A percentile compares a stretch with the other conserved stretches of the same genome.
These are phyloP conservation scores for Drosophila pseudotakahashii DNA, from an alignment of 2,888 invertebrate genomes.

Conservation along the genomic window DNA sequence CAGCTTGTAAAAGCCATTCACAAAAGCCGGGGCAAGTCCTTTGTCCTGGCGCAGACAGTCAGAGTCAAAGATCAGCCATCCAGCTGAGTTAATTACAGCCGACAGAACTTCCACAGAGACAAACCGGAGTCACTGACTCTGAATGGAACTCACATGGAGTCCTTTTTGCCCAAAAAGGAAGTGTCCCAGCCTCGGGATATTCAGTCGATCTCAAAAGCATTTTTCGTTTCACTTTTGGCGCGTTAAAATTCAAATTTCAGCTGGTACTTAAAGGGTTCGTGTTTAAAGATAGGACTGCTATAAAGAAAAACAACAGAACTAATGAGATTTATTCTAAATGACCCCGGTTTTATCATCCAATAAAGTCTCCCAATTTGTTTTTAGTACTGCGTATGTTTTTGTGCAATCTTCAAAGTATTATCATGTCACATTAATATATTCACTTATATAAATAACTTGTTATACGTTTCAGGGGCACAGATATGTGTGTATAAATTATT, in stretches of 20 bases:
- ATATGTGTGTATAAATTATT: not conserved
- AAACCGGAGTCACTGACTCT: slow-evolving; percentile 46
- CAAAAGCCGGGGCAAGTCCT: slow-evolving; percentile 58
- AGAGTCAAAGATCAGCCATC: slow-evolving; percentile 78
- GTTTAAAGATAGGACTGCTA: not conserved
- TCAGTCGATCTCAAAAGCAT: slow-evolving; percentile 29
- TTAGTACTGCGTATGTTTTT: too few relatives aligned
- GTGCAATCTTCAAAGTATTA: too few relatives aligned
- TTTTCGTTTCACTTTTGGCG: slow-evolving; percentile 33
- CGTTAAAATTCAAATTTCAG: slow-evolving; percentile 35
- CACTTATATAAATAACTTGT: too few relatives aligned
- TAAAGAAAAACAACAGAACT: not conserved
- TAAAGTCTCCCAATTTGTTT: too few relatives aligned
- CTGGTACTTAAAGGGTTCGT: not conserved
- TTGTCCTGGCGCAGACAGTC: slow-evolving; percentile 76
- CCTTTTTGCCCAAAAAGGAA: slow-evolving; percentile 31
- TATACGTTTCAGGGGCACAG: too few relatives aligned
- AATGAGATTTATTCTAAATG: not conserved
- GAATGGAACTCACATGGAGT: slow-evolving; percentile 45
- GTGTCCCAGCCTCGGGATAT: slow-evolving; percentile 37
- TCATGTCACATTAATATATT: too few relatives aligned
- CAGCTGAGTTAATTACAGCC: slow-evolving; percentile 78
- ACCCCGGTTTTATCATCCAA: too few relatives aligned
- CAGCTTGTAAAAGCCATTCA: slow-evolving; percentile 46
- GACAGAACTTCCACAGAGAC: slow-evolving; percentile 64